Evolutionary conservation across 92 coral and sea anemone genomes (phyloP).

Genomic region (Umimayanthus chanpuru): DNA sequence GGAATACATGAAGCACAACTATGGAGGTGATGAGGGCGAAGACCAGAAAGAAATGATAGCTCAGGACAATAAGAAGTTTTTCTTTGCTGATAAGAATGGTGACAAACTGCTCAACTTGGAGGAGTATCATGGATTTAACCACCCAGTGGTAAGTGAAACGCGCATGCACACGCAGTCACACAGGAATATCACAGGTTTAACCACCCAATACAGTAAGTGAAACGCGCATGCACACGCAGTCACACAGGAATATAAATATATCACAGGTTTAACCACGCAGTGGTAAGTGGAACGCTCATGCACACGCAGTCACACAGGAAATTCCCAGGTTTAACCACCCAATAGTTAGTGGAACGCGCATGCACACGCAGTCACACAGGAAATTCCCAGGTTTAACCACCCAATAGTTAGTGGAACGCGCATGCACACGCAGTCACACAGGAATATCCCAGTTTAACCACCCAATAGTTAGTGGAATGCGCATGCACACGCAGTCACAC

Average conservation of each 20-base stretch:
- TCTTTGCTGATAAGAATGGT: conserved; percentile 75
- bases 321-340: no score
- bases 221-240: background rate
- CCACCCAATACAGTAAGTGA: background rate
- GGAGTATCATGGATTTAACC: conserved; percentile 76
- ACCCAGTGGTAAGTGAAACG: conserved; percentile 72
- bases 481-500: no score
- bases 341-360: no score
- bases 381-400: no score
- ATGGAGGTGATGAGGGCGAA: conserved; percentile 67
- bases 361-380: no score
- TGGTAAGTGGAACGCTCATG: conserved; percentile 47
- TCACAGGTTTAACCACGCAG: conserved; percentile 74
- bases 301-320: no score
- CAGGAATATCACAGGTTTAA: background rate
- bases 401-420: no score
- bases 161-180: background rate
- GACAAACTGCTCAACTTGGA: conserved; percentile 69
- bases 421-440: no score
- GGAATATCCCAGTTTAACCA: no score
- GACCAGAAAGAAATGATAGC: conserved; percentile 68
- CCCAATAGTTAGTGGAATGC: no score
- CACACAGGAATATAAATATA: conserved; percentile 55
- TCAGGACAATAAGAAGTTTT: conserved; percentile 77
- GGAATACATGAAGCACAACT: conserved; percentile 79